A percentile compares a stretch with the other conserved stretches of the same genome.
phyloP scores from a whole-genome alignment of 2,797 vertebrate genomes.

The Neopelma chrysocephalum region DNA sequence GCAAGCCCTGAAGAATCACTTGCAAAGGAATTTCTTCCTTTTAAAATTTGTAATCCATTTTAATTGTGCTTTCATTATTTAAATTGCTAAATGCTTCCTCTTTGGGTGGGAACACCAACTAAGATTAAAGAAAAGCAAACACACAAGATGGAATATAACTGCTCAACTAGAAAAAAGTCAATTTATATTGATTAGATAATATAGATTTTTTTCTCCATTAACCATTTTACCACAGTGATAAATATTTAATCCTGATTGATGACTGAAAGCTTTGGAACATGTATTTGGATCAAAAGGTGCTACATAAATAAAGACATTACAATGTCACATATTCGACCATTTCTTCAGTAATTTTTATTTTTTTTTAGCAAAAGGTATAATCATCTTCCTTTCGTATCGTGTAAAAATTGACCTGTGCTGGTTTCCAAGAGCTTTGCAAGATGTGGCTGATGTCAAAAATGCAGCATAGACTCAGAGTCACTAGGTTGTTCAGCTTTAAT shows the following conservation, averaged over 20 bases:
- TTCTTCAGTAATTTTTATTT: not conserved
- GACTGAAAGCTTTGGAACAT: not conserved
- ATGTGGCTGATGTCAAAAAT: constrained; percentile 42
- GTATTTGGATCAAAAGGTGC: not conserved
- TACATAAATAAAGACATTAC: constrained; percentile 25
- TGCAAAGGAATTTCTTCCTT: not conserved
- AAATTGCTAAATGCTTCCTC: not conserved
- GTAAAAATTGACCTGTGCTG: constrained; percentile 17
- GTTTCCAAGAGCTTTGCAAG: constrained; percentile 51
- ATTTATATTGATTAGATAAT: constrained; percentile 22
- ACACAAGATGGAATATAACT: not conserved
- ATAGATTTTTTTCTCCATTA: not conserved
- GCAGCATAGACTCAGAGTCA: constrained; percentile 65
- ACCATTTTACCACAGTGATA: not conserved
- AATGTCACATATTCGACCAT: not conserved
- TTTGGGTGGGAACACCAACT: too few relatives aligned
- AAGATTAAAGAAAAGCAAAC: not conserved
- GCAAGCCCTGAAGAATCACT: not conserved
- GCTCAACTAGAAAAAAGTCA: not conserved
- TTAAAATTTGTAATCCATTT: not conserved
- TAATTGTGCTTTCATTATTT: not conserved
- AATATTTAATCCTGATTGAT: constrained; percentile 37
- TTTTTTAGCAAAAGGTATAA: not conserved
- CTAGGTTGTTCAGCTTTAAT: constrained; percentile 83
- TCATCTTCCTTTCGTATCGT: not conserved